A percentile compares a stretch with the other conserved stretches of the same genome.
Conservation (phyloP, 2,888 invertebrate species). For the Celastrina argiolus region DNA sequence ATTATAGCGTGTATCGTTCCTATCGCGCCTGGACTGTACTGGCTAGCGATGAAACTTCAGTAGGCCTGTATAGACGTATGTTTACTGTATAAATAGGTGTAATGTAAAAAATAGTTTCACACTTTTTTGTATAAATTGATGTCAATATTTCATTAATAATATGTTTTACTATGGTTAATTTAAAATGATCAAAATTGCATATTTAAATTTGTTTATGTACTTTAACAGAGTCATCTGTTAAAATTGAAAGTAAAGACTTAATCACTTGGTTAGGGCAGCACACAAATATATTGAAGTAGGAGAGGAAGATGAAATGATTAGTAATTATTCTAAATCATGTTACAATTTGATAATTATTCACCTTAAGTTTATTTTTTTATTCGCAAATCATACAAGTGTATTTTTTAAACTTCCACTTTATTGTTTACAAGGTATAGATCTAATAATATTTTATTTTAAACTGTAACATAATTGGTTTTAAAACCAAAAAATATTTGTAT, state of each 20-base stretch:
- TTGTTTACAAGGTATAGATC: not conserved
- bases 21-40: slow-evolving; percentile 27
- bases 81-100: slow-evolving; percentile 48
- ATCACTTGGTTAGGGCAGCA: not conserved
- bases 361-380: not conserved
- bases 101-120: slow-evolving; percentile 40
- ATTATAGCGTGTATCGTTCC: slow-evolving; percentile 26
- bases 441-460: not conserved
- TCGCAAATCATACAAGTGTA: not conserved
- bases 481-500: not conserved
- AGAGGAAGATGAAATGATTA: not conserved
- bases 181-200: not conserved
- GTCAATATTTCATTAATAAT: not conserved
- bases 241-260: not conserved
- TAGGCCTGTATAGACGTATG: slow-evolving; percentile 56
- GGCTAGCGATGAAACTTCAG: slow-evolving; percentile 26
- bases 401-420: not conserved
- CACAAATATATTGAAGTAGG: not conserved
- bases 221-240: not conserved
- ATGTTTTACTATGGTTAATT: not conserved
- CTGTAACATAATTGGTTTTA: not conserved
- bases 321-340: not conserved
- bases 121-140: slow-evolving; percentile 27
- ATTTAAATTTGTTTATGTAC: slow-evolving; percentile 5
- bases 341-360: not conserved